These are phyloP conservation scores for Cydia amplana DNA, from an alignment of 1,140 invertebrate species.

Conservation along the genomic window DNA sequence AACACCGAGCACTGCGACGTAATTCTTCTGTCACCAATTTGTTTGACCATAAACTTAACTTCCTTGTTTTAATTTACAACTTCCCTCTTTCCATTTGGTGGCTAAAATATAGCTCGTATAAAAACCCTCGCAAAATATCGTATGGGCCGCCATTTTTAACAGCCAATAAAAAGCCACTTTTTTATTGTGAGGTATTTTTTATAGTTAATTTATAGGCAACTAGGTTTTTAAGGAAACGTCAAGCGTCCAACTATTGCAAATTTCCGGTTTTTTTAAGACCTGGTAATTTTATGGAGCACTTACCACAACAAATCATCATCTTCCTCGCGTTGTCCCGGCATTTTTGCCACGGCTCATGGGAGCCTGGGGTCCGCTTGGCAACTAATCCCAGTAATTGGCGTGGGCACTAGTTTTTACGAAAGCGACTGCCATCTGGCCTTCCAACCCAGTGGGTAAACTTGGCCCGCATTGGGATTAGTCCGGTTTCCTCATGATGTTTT, in stretches of 20 bases:
- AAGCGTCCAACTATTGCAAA: background rate
- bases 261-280: background rate
- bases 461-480: too few relatives aligned
- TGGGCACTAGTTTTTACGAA: too few relatives aligned
- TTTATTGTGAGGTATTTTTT: slow-evolving; percentile 19
- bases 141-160: background rate
- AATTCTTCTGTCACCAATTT: background rate
- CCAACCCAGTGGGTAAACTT: too few relatives aligned
- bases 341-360: too few relatives aligned
- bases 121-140: background rate
- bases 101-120: slow-evolving; percentile 4
- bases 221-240: background rate
- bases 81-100: background rate
- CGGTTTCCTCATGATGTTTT: too few relatives aligned
- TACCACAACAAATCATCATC: too few relatives aligned
- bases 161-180: background rate
- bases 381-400: too few relatives aligned
- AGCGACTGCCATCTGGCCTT: too few relatives aligned
- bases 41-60: background rate
- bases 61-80: slow-evolving; percentile 1
- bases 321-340: too few relatives aligned
- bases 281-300: background rate
- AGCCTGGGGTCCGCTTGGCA: too few relatives aligned
- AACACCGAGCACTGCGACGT: too few relatives aligned
- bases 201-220: background rate